Conservation (phyloP, 2,113 vertebrate species). For the Rhizomys pruinosus region DNA sequence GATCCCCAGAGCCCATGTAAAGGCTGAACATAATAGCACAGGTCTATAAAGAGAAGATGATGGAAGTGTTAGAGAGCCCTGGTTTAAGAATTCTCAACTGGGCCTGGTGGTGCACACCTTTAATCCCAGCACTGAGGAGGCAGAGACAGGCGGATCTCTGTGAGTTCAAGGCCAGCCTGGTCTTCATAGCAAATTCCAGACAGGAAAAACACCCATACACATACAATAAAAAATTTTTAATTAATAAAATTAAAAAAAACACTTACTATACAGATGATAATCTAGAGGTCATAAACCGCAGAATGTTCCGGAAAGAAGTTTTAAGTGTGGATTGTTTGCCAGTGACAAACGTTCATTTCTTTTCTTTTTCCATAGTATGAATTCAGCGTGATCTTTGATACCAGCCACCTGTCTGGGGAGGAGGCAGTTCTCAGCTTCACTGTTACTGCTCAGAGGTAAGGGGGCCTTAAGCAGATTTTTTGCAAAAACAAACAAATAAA, state of each 20-base stretch:
- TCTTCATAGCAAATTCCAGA: no score
- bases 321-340: background rate
- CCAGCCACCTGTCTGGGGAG: conserved; percentile 94
- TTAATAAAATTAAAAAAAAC: background rate
- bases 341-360: background rate
- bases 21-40: no score
- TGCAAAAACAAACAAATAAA: background rate
- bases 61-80: background rate
- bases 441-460: conserved; percentile 94
- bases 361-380: conserved; percentile 90
- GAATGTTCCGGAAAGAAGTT: background rate
- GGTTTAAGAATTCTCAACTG: background rate
- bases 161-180: no score
- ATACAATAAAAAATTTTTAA: no score
- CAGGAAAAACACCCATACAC: background rate
- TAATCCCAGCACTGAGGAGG: no score
- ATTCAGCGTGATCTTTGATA: conserved; percentile 97
- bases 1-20: no score
- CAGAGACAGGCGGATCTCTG: no score
- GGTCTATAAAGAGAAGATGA: background rate
- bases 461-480: background rate
- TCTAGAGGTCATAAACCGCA: background rate
- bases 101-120: no score
- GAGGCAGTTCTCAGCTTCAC: conserved; percentile 93
- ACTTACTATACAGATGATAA: background rate